phyloP scores from a whole-genome alignment of 2,797 vertebrate species.

The Alca torda region DNA sequence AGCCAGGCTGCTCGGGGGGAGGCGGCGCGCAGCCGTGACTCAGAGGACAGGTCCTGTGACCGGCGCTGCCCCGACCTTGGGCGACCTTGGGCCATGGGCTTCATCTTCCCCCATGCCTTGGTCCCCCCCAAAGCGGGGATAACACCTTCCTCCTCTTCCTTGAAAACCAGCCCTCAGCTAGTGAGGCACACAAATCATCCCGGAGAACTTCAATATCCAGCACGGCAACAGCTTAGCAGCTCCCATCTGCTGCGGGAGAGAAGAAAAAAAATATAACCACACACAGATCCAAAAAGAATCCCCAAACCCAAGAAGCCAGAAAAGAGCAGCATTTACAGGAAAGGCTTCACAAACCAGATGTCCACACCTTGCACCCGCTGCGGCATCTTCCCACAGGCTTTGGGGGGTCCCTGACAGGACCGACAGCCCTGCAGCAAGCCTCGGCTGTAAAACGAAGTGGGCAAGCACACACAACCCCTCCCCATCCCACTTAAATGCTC shows the following conservation, averaged over 20 bases:
- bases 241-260: neutral
- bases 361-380: neutral
- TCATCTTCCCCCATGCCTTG: rapidly evolving
- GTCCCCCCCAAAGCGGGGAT: neutral
- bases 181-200: neutral
- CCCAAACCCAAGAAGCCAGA: neutral
- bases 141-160: neutral
- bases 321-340: neutral
- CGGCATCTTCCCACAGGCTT: neutral
- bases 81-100: neutral
- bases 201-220: neutral
- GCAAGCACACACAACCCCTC: neutral
- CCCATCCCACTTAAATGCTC: neutral
- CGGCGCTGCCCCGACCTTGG: neutral
- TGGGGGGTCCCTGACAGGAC: neutral
- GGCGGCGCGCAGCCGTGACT: neutral
- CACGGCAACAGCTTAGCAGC: neutral
- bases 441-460: neutral
- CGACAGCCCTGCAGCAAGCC: neutral
- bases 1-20: neutral
- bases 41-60: neutral
- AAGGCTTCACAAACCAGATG: neutral
- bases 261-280: too few relatives aligned
- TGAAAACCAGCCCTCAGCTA: neutral
- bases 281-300: neutral